These are phyloP conservation scores for Mesocricetus auratus DNA, from an alignment of 2,113 vertebrate genomes.

Conservation along the genomic window DNA sequence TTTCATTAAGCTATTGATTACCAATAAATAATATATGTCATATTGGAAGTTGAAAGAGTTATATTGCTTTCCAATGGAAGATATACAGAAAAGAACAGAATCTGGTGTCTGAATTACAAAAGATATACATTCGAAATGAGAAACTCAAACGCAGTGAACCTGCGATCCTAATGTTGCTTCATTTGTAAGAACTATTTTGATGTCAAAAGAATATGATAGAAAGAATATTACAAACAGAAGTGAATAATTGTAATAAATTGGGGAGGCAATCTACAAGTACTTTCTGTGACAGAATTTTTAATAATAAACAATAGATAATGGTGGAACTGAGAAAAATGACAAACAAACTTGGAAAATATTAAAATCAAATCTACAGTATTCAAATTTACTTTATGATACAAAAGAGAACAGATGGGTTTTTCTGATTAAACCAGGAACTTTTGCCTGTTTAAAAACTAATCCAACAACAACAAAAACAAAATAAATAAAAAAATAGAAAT, in stretches of 20 bases:
- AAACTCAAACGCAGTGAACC: not conserved
- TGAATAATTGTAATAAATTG: too few relatives aligned
- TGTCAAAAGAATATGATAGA: too few relatives aligned
- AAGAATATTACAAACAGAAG: too few relatives aligned
- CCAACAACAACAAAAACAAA: too few relatives aligned
- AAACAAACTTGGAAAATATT: not conserved
- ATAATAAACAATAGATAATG: not conserved
- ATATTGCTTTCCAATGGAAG: not conserved
- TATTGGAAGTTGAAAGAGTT: not conserved
- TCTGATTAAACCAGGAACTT: not conserved
- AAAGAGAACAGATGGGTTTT: not conserved
- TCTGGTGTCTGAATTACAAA: not conserved
- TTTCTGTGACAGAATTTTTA: not conserved
- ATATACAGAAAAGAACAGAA: not conserved
- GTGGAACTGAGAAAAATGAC: not conserved
- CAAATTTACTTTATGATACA: too few relatives aligned
- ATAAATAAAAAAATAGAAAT: not conserved
- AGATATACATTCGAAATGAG: not conserved
- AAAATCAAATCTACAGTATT: not conserved
- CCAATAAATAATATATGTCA: not conserved
- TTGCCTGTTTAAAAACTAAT: not conserved
- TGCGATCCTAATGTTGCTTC: not conserved
- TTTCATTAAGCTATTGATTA: not conserved
- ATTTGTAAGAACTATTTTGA: not conserved
- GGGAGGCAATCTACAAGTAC: too few relatives aligned